Conservation (phyloP, 1,140 invertebrate species). For the Drosophila leontia region DNA sequence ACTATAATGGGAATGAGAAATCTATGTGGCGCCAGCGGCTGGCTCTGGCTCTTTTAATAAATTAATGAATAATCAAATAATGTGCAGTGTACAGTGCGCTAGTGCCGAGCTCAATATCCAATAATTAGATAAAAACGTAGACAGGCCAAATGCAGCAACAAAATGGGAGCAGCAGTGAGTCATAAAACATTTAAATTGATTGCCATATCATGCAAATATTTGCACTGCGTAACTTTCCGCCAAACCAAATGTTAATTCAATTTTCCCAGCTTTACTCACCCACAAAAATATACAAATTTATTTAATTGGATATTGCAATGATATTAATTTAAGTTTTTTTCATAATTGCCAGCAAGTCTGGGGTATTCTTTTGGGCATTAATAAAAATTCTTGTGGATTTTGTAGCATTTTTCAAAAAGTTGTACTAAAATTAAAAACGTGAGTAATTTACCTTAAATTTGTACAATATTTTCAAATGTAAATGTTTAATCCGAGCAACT, state of each 20-base stretch:
- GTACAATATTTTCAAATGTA: neutral
- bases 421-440: neutral
- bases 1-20: constrained; percentile 30
- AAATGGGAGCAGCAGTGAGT: constrained; percentile 28
- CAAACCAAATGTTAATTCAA: constrained; percentile 38
- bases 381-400: neutral
- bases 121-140: constrained; percentile 73
- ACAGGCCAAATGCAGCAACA: constrained; percentile 29
- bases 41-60: constrained; percentile 58
- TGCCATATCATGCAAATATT: constrained; percentile 76
- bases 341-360: neutral
- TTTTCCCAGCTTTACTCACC: constrained; percentile 14
- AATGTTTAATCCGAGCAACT: neutral
- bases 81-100: constrained; percentile 47
- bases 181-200: constrained; percentile 74
- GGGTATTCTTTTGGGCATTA: neutral
- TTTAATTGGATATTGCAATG: constrained; percentile 32
- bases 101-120: constrained; percentile 37
- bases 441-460: neutral
- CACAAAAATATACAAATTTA: constrained; percentile 11
- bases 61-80: constrained; percentile 64
- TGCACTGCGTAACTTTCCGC: constrained; percentile 41
- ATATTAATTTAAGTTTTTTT: constrained; percentile 12
- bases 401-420: neutral
- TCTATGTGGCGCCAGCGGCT: constrained; percentile 29